phyloP scores from a whole-genome alignment of 2,113 vertebrate genomes.

The Butorides virescens region DNA sequence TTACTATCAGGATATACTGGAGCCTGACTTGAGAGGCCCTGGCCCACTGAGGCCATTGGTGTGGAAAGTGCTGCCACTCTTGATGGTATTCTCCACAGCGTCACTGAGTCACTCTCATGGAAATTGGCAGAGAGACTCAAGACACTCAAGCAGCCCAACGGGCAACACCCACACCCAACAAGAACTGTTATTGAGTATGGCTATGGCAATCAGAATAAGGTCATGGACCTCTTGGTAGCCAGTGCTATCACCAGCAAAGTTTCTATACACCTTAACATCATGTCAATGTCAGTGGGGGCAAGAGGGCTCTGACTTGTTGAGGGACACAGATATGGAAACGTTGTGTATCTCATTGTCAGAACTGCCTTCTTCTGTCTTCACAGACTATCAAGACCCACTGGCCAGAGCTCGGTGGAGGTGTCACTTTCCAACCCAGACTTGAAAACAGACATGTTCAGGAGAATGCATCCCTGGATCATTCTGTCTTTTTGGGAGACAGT shows the following conservation, averaged over 20 bases:
- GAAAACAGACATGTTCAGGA: background rate
- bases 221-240: background rate
- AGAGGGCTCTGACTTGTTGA: background rate
- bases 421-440: background rate
- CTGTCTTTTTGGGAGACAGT: background rate
- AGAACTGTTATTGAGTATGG: background rate
- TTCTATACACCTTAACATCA: background rate
- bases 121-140: background rate
- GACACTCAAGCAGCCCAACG: rapidly evolving
- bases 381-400: background rate
- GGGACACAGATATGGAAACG: rapidly evolving
- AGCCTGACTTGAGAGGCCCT: background rate
- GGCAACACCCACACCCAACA: background rate
- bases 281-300: too few species aligned
- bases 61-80: background rate
- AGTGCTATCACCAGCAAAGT: background rate
- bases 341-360: background rate
- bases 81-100: background rate
- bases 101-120: background rate
- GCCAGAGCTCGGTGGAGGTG: background rate
- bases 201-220: background rate
- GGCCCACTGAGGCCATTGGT: background rate
- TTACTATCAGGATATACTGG: background rate
- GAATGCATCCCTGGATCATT: background rate
- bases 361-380: background rate